phyloP scores from a whole-genome alignment of 1,140 invertebrate species.

The Rhyzopertha dominica region DNA sequence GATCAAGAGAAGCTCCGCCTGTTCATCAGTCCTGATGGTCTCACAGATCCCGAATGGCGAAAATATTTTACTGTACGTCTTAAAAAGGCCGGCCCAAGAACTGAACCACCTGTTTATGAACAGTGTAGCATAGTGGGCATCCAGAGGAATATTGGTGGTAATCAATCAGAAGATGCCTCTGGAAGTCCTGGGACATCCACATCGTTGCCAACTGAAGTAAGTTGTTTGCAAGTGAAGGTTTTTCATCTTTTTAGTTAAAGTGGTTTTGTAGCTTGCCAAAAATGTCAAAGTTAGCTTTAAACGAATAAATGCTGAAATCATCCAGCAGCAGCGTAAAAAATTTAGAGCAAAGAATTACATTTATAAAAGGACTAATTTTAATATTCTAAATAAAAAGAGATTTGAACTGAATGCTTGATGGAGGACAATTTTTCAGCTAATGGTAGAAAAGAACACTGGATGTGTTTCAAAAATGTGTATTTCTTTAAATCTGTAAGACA shows the following conservation, averaged over 20 bases:
- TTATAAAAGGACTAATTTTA: no score
- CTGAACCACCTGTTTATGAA: slow-evolving; percentile 62
- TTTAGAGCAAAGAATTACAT: no score
- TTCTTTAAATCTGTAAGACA: no score
- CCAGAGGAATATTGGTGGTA: slow-evolving; percentile 15
- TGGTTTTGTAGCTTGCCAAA: no score
- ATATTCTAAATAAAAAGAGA: no score
- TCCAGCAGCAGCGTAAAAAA: no score
- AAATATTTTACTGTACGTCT: slow-evolving; percentile 53
- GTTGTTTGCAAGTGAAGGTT: slow-evolving; percentile 16
- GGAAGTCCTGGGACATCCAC: neutral
- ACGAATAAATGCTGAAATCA: no score
- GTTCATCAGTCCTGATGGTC: slow-evolving; percentile 55
- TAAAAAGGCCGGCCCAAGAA: slow-evolving; percentile 56
- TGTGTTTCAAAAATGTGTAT: no score
- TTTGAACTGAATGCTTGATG: no score
- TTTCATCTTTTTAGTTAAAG: slow-evolving; percentile 29
- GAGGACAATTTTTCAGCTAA: no score
- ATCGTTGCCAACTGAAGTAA: neutral
- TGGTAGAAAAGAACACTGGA: no score
- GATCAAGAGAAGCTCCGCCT: slow-evolving; percentile 68
- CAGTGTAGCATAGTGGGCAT: slow-evolving; percentile 54
- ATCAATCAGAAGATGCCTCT: neutral
- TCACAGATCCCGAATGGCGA: slow-evolving; percentile 43
- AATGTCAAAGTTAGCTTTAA: no score